Evolutionary conservation across 2,888 invertebrate genomes (phyloP).

Genomic region (Pammene fasciana): DNA sequence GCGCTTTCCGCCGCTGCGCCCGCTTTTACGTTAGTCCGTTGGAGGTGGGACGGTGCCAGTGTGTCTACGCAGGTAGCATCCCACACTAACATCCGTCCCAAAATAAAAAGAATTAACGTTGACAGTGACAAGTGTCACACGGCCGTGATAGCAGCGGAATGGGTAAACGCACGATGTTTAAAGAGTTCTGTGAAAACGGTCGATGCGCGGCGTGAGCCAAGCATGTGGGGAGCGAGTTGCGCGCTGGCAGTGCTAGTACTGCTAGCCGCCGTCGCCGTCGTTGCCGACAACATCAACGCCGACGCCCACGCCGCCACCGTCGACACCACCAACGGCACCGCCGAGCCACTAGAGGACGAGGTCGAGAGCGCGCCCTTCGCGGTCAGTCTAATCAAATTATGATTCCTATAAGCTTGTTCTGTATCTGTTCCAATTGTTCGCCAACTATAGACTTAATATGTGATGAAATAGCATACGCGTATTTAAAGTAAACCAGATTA

Average conservation of each 20-base stretch:
- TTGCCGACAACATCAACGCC: constrained; percentile 13
- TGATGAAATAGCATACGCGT: too few species aligned
- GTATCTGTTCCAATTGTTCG: too few species aligned
- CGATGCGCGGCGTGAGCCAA: constrained; percentile 2
- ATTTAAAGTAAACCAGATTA: too few species aligned
- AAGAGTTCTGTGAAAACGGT: neutral
- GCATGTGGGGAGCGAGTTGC: constrained; percentile 18
- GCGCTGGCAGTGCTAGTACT: constrained; percentile 43
- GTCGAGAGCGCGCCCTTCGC: constrained; percentile 61
- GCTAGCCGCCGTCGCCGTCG: constrained; percentile 42
- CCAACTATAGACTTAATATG: too few species aligned
- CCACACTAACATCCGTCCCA: too few species aligned
- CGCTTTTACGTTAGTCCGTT: too few species aligned
- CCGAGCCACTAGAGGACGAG: constrained; percentile 49
- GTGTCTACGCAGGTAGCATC: too few species aligned
- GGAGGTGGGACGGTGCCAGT: too few species aligned
- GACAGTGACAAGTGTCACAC: constrained; percentile 22
- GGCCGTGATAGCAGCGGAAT: neutral
- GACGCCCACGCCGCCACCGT: too few species aligned
- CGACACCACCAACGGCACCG: neutral
- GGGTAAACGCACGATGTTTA: constrained; percentile 10
- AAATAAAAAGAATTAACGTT: constrained; percentile 17
- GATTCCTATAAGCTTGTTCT: too few species aligned
- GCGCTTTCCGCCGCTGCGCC: too few species aligned
- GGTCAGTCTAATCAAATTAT: constrained; percentile 49